Base-by-base conservation (phyloP, 2,797 vertebrate genomes). In the Spinus olivaceus region DNA sequence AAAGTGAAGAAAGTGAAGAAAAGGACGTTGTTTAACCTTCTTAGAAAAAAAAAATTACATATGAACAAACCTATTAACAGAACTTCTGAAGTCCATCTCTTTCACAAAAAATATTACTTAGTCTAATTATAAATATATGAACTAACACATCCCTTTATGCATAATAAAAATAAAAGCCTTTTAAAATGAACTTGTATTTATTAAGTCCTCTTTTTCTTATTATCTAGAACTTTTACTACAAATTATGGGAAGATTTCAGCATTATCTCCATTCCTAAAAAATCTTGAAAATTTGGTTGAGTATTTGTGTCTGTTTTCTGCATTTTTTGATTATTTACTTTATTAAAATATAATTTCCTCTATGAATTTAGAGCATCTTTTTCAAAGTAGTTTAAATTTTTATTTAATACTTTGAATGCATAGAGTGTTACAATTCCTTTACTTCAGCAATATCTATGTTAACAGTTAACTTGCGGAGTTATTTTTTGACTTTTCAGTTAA, bases 11-110 rank as follows among this genome's bases (percentile, higher is more conserved):
- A 42, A 42, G 53, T 17, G 63, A 94, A 73, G 57, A 83, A 86
- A 95, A 81, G 21, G 8, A 41, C 3, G 14, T 65, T 88, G 46
- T 81, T 88, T 61, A 6, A 51, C 41, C 37, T 90, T 67, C 81
- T 42, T 61, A 8, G 14, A 25, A 81, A 86, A 88, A 88, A 88
- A 79, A 94, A 81, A 70, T 25, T 59, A 70, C 23, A 77, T 10
- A 73, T 2, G 23, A 63, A 73, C 16, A 88, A 88, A 77, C 4
- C 4, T 63, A 66, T 44, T 76, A 66, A 70, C 39, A 61, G 32
- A 76, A 81, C 2, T 76, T 60, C 21, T 79, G 30, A 86, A 84
- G 41, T 14, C 39, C 27, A 32, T 42, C 69, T 54, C 49, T 84
- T 65, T 50, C 24, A 57, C 7, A 78, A 82, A 90, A 79, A 79